A percentile compares a stretch with the other conserved stretches of the same genome.
These are phyloP conservation scores for Takifugu ocellatus DNA, from an alignment of 2,797 vertebrate species.

Conservation along the genomic window DNA sequence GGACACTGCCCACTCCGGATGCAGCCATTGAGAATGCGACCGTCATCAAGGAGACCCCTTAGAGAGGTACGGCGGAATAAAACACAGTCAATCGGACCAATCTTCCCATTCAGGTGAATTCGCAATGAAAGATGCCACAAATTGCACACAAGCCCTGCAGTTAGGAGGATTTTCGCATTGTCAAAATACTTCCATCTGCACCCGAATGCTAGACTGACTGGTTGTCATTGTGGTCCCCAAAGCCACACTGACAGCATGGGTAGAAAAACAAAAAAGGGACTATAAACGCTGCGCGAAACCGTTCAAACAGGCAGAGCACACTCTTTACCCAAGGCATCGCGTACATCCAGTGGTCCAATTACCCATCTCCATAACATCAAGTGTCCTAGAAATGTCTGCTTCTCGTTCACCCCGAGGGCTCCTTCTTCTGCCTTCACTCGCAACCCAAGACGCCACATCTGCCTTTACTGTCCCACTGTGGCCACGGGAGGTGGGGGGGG, in stretches of 20 bases:
- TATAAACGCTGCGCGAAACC: slow-evolving; percentile 40
- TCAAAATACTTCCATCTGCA: slow-evolving; percentile 14
- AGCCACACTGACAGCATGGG: slow-evolving; percentile 2
- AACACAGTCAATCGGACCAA: too few relatives aligned
- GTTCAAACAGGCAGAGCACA: slow-evolving; percentile 43
- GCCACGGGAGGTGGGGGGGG: slow-evolving; percentile 11
- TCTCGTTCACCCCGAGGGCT: slow-evolving; percentile 40
- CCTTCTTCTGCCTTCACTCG: slow-evolving; percentile 28
- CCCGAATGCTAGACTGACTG: neutral
- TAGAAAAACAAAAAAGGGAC: slow-evolving; percentile 31
- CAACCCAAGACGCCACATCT: slow-evolving; percentile 45
- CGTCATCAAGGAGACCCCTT: too few relatives aligned
- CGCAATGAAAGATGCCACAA: too few relatives aligned
- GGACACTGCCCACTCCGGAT: too few relatives aligned
- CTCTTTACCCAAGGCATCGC: slow-evolving; percentile 35
- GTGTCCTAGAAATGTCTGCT: slow-evolving; percentile 64
- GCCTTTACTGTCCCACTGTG: slow-evolving; percentile 24
- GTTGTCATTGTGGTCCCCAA: neutral
- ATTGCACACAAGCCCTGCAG: neutral
- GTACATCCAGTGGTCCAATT: slow-evolving; percentile 58
- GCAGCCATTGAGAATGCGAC: too few relatives aligned
- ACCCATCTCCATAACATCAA: slow-evolving; percentile 55
- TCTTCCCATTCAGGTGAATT: too few relatives aligned
- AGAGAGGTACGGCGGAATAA: too few relatives aligned
- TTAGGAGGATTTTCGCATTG: slow-evolving; percentile 3